Conservation (phyloP, 2,113 vertebrate species). For the Nymphicus hollandicus region DNA sequence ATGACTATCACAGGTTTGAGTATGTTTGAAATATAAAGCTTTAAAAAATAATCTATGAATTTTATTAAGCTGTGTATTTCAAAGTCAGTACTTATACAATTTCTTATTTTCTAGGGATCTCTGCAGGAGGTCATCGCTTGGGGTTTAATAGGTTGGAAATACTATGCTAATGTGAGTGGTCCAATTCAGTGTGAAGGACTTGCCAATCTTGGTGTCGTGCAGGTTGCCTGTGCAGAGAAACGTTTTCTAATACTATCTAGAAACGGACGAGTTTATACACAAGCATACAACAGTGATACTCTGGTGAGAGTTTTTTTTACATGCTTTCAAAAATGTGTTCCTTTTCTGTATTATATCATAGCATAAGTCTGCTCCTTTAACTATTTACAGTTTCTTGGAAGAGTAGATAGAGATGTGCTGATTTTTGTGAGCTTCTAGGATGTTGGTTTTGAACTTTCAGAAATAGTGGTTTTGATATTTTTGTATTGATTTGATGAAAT, state of each 20-base stretch:
- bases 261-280: slow-evolving; percentile 90
- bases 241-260: slow-evolving; percentile 90
- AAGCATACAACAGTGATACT: slow-evolving; percentile 93
- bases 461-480: neutral
- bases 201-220: slow-evolving; percentile 87
- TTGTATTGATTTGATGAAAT: neutral
- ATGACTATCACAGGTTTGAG: neutral
- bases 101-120: slow-evolving; percentile 79
- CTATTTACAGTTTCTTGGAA: neutral
- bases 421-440: neutral
- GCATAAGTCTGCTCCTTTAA: neutral
- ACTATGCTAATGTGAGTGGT: slow-evolving; percentile 90
- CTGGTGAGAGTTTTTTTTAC: slow-evolving; percentile 78
- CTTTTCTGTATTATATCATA: neutral
- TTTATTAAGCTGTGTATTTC: neutral
- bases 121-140: slow-evolving; percentile 95
- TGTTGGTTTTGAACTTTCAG: neutral
- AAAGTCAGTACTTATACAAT: neutral
- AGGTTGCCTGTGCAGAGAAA: slow-evolving; percentile 95
- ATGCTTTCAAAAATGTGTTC: neutral
- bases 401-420: neutral
- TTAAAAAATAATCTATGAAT: neutral
- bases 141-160: slow-evolving; percentile 96
- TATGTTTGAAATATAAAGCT: neutral
- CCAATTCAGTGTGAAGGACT: slow-evolving; percentile 94